Percentiles rank a stretch among this genome's conserved stretches.
These are phyloP conservation scores for Recurvirostra avosetta DNA, from an alignment of 2,113 vertebrate genomes.

Conservation along the genomic window DNA sequence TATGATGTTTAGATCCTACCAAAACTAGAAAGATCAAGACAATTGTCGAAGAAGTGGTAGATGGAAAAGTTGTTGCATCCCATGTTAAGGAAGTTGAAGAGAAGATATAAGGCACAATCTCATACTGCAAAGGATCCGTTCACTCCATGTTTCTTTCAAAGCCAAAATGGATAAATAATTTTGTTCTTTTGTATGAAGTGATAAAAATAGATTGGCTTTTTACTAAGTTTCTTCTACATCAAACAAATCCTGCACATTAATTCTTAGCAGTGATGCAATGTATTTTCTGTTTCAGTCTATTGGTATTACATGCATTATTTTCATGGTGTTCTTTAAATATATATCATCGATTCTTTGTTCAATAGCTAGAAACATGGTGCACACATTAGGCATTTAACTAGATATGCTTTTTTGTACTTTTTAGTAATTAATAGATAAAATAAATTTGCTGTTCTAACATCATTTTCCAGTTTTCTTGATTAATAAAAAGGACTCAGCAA, in stretches of 20 bases:
- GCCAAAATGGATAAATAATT: not conserved
- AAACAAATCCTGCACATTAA: not conserved
- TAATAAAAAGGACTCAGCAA: conserved; percentile 26
- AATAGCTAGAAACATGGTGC: not conserved
- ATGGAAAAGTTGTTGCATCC: conserved; percentile 76
- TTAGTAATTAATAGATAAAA: not conserved
- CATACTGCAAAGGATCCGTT: not conserved
- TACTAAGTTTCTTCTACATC: not conserved
- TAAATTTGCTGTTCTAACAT: not conserved
- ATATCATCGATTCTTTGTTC: not conserved
- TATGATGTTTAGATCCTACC: conserved; percentile 59
- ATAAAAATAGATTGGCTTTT: not conserved
- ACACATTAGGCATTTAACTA: not conserved
- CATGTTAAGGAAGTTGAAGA: conserved; percentile 74
- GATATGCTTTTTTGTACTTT: not conserved
- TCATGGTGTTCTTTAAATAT: not conserved
- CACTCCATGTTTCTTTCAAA: not conserved
- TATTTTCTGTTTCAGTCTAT: not conserved
- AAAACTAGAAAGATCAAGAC: conserved; percentile 79
- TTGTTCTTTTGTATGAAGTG: not conserved
- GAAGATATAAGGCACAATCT: conserved; percentile 41
- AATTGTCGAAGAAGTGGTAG: conserved; percentile 75
- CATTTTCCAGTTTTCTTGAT: not conserved
- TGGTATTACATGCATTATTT: not conserved
- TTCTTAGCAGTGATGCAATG: not conserved